Evolutionary conservation across 2,888 invertebrate species (phyloP), one percentile per base, ranked within the genome.

Genomic region (Drosophila borealis): DNA sequence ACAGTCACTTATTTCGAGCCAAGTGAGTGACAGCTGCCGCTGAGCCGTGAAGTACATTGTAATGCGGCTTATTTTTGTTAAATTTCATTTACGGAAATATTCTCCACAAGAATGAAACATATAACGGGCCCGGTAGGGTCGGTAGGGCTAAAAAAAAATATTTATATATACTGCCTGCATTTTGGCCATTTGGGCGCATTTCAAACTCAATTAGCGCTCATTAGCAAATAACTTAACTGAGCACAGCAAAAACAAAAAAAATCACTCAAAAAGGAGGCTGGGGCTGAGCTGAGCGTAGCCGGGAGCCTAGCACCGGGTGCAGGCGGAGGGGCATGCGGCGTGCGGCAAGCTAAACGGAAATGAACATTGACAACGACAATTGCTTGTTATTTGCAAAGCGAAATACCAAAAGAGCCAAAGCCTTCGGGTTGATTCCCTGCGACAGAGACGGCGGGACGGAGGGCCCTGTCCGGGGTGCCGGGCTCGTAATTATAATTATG

Each of bases 281-380:
- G 41, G 49, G 29, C 53, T 29, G 37, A 17, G 45, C 9, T 48
- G 19, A 48, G 37, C 46, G 66, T 44, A 33, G 36, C 29, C 21
- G 29, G 10, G 49, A 44, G 61, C 60, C 80, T 74, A 78, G 76
- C 64, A 37, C 48, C 34, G 49, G 39, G 48, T 42, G 37, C 11
- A 33, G 21, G 36, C 11, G 45, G n/a, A 36, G 37, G n/a, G 13
- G 10, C 10, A 8, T 10, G 14, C 9, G 39, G 63, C 34, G 29
- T 50, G 21, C 37, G 39, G 45, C 42, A 53, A 60, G 70, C 75
- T 77, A 87, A 90, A 83, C 90, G 90, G 90, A 90, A 90, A 90
- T 88, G 89, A 89, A 89, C 89, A 90, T 90, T 90, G 87, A 87
- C 85, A 85, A 89, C 85, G 87, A 86, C 88, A 90, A 90, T 90